Conservation (phyloP, 2,113 vertebrate genomes). For the Gymnogyps californianus region DNA sequence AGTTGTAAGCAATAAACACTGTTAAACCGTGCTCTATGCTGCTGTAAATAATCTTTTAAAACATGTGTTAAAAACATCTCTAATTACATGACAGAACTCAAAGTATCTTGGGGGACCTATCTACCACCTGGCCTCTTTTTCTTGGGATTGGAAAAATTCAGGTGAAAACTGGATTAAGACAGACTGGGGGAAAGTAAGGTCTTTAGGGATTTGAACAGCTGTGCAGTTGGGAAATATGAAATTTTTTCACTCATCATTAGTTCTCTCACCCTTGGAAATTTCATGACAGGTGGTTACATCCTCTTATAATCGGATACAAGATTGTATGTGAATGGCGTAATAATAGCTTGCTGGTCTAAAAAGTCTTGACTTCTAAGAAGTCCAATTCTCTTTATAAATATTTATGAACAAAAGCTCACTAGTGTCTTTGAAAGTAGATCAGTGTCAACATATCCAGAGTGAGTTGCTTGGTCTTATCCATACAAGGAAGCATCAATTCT, state of each 20-base stretch:
- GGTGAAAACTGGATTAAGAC: constrained; percentile 36
- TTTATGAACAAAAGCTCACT: not conserved
- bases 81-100: constrained; percentile 33
- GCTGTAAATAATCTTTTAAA: constrained; percentile 42
- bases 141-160: constrained; percentile 42
- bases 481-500: not conserved
- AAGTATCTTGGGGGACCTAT: constrained; percentile 4
- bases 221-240: not conserved
- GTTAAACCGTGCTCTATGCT: not conserved
- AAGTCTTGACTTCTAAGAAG: not conserved
- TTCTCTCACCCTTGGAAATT: not conserved
- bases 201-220: constrained; percentile 36
- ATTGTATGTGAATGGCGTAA: not conserved
- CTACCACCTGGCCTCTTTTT: constrained; percentile 44
- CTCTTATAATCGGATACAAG: not conserved
- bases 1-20: not conserved
- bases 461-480: not conserved
- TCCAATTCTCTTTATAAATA: not conserved
- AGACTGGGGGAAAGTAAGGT: not conserved
- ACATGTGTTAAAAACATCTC: not conserved
- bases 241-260: not conserved
- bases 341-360: not conserved
- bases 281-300: not conserved
- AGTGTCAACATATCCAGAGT: not conserved
- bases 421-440: not conserved